A percentile compares a stretch with the other conserved stretches of the same genome.
Evolutionary conservation across 2,888 invertebrate genomes (phyloP).

Genomic region (Sthenelais limicola): DNA sequence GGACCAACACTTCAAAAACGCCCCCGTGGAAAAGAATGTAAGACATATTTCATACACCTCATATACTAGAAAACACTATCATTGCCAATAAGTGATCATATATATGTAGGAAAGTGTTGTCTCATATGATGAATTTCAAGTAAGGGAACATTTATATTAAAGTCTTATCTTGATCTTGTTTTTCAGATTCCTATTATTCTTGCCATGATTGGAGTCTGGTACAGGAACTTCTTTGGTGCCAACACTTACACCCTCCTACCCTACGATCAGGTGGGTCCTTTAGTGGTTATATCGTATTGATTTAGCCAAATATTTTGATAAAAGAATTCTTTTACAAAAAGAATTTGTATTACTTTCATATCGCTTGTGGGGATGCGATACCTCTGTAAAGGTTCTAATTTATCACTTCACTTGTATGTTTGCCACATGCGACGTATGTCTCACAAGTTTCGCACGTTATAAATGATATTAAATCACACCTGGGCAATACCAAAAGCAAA

Average conservation of each 20-base stretch:
- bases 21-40: constrained; percentile 93
- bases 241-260: constrained; percentile 97
- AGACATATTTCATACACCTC: constrained; percentile 61
- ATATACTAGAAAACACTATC: neutral
- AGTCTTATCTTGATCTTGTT: constrained; percentile 30
- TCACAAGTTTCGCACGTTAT: no score
- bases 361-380: no score
- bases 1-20: constrained; percentile 91
- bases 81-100: neutral
- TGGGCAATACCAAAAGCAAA: no score
- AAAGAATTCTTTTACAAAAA: no score
- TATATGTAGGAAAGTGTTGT: neutral
- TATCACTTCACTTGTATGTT: no score
- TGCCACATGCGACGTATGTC: no score
- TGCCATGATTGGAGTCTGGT: constrained; percentile 87
- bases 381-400: no score
- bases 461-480: no score
- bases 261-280: constrained; percentile 86
- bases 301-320: no score
- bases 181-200: constrained; percentile 90
- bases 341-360: no score
- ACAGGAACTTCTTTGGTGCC: constrained; percentile 93
- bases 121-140: neutral
- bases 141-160: neutral
- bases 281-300: neutral